Evolutionary conservation across 2,888 invertebrate genomes (phyloP).

Genomic region (Pinctada fucata): DNA sequence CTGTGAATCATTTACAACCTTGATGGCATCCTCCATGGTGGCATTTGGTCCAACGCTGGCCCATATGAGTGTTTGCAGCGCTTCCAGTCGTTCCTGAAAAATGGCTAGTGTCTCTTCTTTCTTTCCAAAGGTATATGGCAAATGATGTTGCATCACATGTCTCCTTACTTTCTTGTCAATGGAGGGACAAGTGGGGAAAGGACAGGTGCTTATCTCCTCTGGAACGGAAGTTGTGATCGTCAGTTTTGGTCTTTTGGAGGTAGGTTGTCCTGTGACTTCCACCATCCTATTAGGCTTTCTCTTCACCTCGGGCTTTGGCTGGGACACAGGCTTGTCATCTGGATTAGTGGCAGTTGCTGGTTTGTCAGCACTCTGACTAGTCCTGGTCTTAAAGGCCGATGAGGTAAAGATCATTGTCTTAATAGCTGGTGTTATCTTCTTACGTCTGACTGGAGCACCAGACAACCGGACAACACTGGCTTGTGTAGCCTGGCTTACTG

Average conservation of each 20-base stretch:
- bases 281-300: not conserved
- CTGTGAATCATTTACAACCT: too few relatives aligned
- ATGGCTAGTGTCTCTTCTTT: too few relatives aligned
- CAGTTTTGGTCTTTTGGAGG: not conserved
- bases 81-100: too few relatives aligned
- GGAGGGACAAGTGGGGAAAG: slow-evolving; percentile 1
- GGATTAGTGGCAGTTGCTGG: not conserved
- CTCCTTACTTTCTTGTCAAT: slow-evolving; percentile 3
- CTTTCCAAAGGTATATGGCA: not conserved
- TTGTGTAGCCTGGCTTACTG: too few relatives aligned
- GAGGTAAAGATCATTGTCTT: not conserved
- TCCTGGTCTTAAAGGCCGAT: not conserved
- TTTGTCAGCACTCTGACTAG: not conserved
- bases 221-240: not conserved
- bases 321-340: not conserved
- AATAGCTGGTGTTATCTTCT: not conserved
- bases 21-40: too few relatives aligned
- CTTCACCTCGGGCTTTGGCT: not conserved
- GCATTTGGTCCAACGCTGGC: too few relatives aligned
- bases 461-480: too few relatives aligned
- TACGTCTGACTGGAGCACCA: too few relatives aligned
- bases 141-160: not conserved
- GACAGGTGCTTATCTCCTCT: not conserved
- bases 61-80: too few relatives aligned
- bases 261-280: not conserved